phyloP scores from a whole-genome alignment of 1,140 invertebrate species.

The Yoshiicerus persimilis region DNA sequence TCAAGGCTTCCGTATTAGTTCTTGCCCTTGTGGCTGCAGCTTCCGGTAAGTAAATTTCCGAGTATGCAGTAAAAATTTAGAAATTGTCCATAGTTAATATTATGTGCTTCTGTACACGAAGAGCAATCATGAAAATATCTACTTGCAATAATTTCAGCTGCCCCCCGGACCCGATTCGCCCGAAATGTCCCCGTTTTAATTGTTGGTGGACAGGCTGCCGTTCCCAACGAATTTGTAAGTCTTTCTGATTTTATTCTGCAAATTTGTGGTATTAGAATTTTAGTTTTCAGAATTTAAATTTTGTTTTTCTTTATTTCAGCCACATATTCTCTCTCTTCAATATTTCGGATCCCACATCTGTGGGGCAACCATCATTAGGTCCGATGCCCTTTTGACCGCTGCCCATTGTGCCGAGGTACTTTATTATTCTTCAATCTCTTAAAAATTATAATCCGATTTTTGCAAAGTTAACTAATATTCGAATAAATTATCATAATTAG shows the following conservation, averaged over 20 bases:
- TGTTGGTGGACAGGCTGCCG: not conserved
- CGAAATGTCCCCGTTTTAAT: not conserved
- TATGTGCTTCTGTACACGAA: too few relatives aligned
- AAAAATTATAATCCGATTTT: too few relatives aligned
- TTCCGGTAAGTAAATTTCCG: not conserved
- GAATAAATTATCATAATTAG: not conserved
- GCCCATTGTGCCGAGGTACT: slow-evolving; percentile 53
- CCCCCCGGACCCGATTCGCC: not conserved
- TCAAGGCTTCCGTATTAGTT: not conserved
- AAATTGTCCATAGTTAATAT: too few relatives aligned
- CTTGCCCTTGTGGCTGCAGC: not conserved
- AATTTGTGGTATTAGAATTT: too few relatives aligned
- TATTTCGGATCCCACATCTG: slow-evolving; percentile 57
- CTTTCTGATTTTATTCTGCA: not conserved
- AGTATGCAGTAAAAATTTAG: too few relatives aligned
- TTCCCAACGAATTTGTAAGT: not conserved
- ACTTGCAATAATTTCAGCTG: not conserved
- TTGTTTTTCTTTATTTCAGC: not conserved
- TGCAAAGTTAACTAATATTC: too few relatives aligned
- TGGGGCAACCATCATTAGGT: slow-evolving; percentile 65
- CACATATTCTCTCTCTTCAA: not conserved
- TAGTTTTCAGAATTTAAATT: too few relatives aligned
- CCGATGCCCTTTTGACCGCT: slow-evolving; percentile 53
- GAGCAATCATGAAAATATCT: not conserved
- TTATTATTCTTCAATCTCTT: not conserved